Base-by-base conservation (phyloP, 2,113 vertebrate species). In the Scytalopus superciliaris region DNA sequence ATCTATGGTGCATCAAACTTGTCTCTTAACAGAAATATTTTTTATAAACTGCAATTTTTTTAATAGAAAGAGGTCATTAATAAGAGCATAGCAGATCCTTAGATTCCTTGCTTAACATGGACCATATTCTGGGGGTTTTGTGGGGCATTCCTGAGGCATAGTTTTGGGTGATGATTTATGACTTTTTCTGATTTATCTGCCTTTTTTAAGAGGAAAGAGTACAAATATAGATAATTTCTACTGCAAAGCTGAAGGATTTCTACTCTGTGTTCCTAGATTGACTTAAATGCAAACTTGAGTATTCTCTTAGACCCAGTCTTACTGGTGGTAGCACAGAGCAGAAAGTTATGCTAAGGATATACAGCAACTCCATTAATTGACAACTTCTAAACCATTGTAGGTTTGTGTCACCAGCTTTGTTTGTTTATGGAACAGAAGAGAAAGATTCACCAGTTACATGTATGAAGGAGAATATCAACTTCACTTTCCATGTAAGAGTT, bases 401-500 rank as follows among this genome's bases (percentile, higher is more conserved):
- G 35, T 98, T 98, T 96, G 98, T 99, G 73, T 98, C 96, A 87
- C 99, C 99, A 24, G 94, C 97, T 44, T 98, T 98, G 1, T 99
- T 99, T 97, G 79, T 98, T 42, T 99, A 99, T 94, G 99, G 98
- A 89, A 95, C 98, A 49, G 93, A 95, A 82, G 98, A 98, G 18
- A 85, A 84, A 27, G 95, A 96, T 85, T 81, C 94, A 60, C 28
- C 85, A 17, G 92, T 96, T 77, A 90, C 27, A 0, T 99, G 99
- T 92, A 98, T 98, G 97, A 80, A 95, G 24, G 98, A 99, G 93
- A 98, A 76, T 73, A 98, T 99, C 88, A 99, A 99, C 96, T 98
- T 99, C 97, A 99, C 99, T 18, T 99, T 99, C 96, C 98, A 99
- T 62, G 99, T 99, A 98, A 97, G 98, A 77, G 59, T 33, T 93